A percentile compares a stretch with the other conserved stretches of the same genome.
phyloP scores from a whole-genome alignment of 2,113 vertebrate genomes.

The Brachyistius frenatus region DNA sequence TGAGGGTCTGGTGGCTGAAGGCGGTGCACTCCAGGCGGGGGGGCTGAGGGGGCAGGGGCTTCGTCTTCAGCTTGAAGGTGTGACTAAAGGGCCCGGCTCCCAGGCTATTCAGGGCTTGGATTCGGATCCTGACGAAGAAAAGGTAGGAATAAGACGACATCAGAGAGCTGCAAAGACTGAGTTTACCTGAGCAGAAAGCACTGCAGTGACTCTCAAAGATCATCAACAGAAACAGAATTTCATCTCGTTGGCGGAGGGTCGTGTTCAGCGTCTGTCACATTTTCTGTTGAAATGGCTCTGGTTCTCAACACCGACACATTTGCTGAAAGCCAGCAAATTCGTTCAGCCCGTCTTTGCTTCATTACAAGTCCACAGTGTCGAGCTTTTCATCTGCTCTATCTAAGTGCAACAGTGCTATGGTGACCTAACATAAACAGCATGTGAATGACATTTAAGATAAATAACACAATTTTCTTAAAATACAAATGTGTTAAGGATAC shows the following conservation, averaged over 20 bases:
- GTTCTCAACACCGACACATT: too few relatives aligned
- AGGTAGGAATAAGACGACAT: not conserved
- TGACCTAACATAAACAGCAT: not conserved
- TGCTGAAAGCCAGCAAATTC: too few relatives aligned
- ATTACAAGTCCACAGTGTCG: not conserved
- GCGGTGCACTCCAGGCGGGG: conserved; percentile 96
- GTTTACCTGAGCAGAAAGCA: conserved; percentile 2
- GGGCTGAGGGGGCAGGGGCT: conserved; percentile 94
- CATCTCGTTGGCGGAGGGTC: not conserved
- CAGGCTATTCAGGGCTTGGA: conserved; percentile 97
- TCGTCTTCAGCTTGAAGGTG: conserved; percentile 97
- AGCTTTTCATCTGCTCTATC: not conserved
- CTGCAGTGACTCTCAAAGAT: not conserved
- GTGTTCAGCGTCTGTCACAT: not conserved
- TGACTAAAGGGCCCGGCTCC: conserved; percentile 97
- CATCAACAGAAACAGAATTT: not conserved
- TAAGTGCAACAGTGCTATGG: not conserved
- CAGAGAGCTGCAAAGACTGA: conserved; percentile 1
- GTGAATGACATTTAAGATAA: not conserved
- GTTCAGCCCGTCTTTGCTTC: not conserved
- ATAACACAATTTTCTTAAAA: too few relatives aligned
- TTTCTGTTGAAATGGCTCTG: not conserved
- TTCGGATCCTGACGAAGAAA: conserved; percentile 87
- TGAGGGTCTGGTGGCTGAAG: conserved; percentile 96
- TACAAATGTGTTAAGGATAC: too few relatives aligned